Base-by-base conservation (phyloP, 2,888 invertebrate species). In the Ischnura elegans region DNA sequence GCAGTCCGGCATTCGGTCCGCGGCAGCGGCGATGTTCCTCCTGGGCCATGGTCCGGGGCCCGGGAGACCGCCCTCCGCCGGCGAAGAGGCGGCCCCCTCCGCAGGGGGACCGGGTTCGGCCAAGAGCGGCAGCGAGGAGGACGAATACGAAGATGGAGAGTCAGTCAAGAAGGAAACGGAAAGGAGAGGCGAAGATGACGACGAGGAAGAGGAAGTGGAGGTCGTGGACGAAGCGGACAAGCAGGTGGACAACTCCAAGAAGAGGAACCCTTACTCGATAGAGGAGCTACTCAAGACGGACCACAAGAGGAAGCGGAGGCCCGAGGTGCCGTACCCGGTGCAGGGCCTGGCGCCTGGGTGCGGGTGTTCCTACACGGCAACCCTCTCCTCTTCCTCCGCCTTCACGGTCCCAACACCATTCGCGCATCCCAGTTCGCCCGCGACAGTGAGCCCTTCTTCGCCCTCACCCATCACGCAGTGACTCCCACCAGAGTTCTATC, bases 251-350 rank as follows among this genome's bases (percentile, higher is more conserved):
- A 94, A 94, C 86, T 66, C 94, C 21, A 94, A 97, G 95, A 98
- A 98, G 95, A 97, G 97, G 94, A 98, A 98, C 95, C 98, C 98
- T 0, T 98, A 98, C 95, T 98, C 98, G 1, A 98, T 98, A 95
- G 98, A 98, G 95, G 98, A 98, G 95, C 95, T 98, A 16, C 95
- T 98, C 47, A 98, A 98, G 95, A 98, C 90, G 61, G 90, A 90
- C 43, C 90, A 90, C n/a, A 61, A 66, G 43, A 61, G 90, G 90
- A 90, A 61, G 66, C 55, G 66, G 45, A 42, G 90, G 47, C 90
- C 90, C 25, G 90, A 61, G 90, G 42, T 90, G 36, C 61, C 55
- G n/a, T 90, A 90, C 25, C 43, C 90, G 13, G 43, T 90, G 10
- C 90, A 90, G 43, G 90, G 90, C 0, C 25, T 90, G 61, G 90